A percentile compares a stretch with the other conserved stretches of the same genome.
phyloP scores from a whole-genome alignment of 2,888 invertebrate genomes.

The Tiphia femorata region DNA sequence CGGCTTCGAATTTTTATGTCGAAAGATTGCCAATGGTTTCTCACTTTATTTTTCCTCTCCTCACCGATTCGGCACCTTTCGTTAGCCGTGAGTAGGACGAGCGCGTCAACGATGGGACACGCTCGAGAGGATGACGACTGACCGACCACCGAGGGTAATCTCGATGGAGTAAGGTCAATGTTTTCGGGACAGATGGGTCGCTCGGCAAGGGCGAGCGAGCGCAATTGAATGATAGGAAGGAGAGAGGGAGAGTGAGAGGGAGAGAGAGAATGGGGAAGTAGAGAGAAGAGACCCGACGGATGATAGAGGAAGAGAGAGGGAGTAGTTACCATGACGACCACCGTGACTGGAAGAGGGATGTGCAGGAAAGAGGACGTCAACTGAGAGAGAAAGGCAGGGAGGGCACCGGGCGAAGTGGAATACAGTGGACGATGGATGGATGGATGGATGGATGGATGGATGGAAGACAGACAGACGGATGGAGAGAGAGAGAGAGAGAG shows the following conservation, averaged over 20 bases:
- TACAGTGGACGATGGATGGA: slow-evolving; percentile 17
- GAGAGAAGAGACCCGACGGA: slow-evolving; percentile 36
- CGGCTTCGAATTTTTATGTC: no score
- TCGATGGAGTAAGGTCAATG: slow-evolving; percentile 56
- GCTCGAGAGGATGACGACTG: not conserved
- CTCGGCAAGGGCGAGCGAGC: not conserved
- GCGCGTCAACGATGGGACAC: no score
- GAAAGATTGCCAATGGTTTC: no score
- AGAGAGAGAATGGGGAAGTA: slow-evolving; percentile 5
- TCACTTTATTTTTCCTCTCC: no score
- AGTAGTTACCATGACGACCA: slow-evolving; percentile 1
- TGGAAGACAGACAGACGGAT: no score
- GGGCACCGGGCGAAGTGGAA: slow-evolving; percentile 20
- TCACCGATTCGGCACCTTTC: no score
- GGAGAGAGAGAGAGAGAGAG: slow-evolving; percentile 12
- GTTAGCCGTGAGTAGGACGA: no score
- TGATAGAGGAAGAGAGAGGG: slow-evolving; percentile 12
- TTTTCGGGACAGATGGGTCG: slow-evolving; percentile 54
- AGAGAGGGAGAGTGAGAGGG: not conserved
- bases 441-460: slow-evolving; percentile 16
- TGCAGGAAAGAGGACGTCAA: slow-evolving; percentile 15
- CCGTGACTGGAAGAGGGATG: no score
- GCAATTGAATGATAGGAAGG: not conserved
- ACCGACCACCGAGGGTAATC: slow-evolving; percentile 24
- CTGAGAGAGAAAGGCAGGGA: slow-evolving; percentile 21